Evolutionary conservation across 2,797 vertebrate species (phyloP).

Genomic region (Microcaecilia unicolor): DNA sequence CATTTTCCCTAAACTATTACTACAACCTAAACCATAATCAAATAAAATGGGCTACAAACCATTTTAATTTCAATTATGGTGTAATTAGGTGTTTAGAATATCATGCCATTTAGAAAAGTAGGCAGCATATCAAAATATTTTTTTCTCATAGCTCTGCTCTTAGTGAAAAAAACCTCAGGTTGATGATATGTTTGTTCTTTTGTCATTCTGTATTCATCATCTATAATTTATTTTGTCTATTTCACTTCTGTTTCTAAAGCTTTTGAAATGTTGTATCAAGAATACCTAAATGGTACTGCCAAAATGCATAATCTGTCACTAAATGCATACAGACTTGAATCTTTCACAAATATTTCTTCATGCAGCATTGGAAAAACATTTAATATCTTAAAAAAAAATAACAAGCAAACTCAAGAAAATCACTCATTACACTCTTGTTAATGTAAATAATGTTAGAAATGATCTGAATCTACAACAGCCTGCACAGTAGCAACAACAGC

Average conservation of each 20-base stretch:
- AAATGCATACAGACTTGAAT: slow-evolving; percentile 31
- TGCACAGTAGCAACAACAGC: slow-evolving; percentile 50
- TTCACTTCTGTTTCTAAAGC: slow-evolving; percentile 14
- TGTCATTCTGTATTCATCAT: not conserved
- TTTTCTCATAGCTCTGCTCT: slow-evolving; percentile 4
- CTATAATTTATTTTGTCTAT: slow-evolving; percentile 15
- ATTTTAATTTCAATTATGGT: too few relatives aligned
- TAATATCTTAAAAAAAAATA: slow-evolving; percentile 36
- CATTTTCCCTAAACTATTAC: too few relatives aligned
- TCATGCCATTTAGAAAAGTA: too few relatives aligned
- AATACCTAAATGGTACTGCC: slow-evolving; percentile 14
- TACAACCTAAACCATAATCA: too few relatives aligned
- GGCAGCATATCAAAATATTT: too few relatives aligned
- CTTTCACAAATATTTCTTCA: slow-evolving; percentile 17
- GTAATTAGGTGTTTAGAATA: too few relatives aligned
- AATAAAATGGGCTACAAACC: too few relatives aligned
- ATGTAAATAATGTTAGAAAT: slow-evolving; percentile 45
- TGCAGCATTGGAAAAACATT: slow-evolving; percentile 28
- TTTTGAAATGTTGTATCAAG: slow-evolving; percentile 15
- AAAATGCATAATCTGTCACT: slow-evolving; percentile 27
- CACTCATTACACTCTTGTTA: slow-evolving; percentile 28
- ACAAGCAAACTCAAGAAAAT: slow-evolving; percentile 10
- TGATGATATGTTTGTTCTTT: not conserved
- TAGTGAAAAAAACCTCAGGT: slow-evolving; percentile 9
- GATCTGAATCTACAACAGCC: slow-evolving; percentile 56